Evolutionary conservation across 2,888 invertebrate species (phyloP).

Genomic region (Steinernema carpocapsae): DNA sequence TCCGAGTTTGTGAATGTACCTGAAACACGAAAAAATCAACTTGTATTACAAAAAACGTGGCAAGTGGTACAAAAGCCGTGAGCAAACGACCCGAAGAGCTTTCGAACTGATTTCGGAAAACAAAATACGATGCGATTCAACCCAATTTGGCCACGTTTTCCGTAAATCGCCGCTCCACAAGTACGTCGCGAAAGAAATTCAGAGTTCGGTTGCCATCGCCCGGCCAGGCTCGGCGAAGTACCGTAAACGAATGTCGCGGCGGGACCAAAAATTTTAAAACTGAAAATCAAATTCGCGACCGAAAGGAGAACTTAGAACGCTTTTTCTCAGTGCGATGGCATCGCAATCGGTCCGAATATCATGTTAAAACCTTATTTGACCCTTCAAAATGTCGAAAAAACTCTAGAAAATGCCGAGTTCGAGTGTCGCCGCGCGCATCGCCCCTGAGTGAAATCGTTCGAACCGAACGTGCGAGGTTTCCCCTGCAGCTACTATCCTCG

Average conservation of each 20-base stretch:
- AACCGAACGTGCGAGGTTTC: conserved; percentile 13
- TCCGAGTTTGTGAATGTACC: conserved; percentile 17
- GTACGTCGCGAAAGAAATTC: too few relatives aligned
- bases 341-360: too few relatives aligned
- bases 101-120: too few relatives aligned
- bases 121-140: too few relatives aligned
- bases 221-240: too few relatives aligned
- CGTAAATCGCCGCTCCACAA: too few relatives aligned
- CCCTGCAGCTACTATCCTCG: conserved; percentile 7
- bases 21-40: neutral
- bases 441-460: neutral
- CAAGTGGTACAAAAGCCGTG: too few relatives aligned
- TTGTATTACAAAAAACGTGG: too few relatives aligned
- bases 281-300: neutral
- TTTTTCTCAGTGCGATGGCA: neutral
- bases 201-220: too few relatives aligned
- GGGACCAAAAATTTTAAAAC: conserved; percentile 24
- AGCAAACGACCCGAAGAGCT: too few relatives aligned
- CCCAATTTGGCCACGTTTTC: too few relatives aligned
- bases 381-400: neutral
- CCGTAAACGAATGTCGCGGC: conserved; percentile 2
- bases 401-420: neutral
- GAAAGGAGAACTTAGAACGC: neutral
- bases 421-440: neutral
- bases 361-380: neutral